These are phyloP conservation scores for Watsonalla binaria DNA, from an alignment of 2,888 invertebrate species.

Conservation along the genomic window DNA sequence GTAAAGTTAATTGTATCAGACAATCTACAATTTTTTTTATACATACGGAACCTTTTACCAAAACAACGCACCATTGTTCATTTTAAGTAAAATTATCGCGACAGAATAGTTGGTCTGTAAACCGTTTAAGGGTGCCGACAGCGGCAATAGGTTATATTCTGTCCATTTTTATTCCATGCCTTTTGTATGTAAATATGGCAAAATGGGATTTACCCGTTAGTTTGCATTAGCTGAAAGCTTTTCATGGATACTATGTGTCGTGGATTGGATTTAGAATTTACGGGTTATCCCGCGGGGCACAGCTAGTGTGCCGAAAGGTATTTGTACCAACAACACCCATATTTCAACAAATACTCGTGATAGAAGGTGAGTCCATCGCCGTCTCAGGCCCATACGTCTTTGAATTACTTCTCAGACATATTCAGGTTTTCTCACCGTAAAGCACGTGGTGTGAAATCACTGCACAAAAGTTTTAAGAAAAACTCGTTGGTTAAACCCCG, in stretches of 20 bases:
- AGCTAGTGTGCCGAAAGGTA: too few relatives aligned
- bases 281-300: too few relatives aligned
- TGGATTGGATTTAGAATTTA: not conserved
- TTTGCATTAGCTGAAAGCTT: constrained; percentile 1
- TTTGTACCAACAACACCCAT: too few relatives aligned
- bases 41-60: not conserved
- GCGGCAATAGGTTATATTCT: constrained; percentile 17
- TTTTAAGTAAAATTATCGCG: constrained; percentile 24
- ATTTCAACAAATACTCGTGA: too few relatives aligned
- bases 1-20: too few relatives aligned
- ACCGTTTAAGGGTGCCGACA: constrained; percentile 15
- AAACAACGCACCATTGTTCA: not conserved
- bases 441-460: too few relatives aligned
- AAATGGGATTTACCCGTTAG: not conserved
- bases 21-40: not conserved
- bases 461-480: too few relatives aligned
- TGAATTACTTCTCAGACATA: too few relatives aligned
- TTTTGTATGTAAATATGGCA: not conserved
- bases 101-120: constrained; percentile 25
- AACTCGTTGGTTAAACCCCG: too few relatives aligned
- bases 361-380: too few relatives aligned
- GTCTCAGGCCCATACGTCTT: too few relatives aligned
- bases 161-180: constrained; percentile 1
- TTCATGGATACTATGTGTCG: not conserved
- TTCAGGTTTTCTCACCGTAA: too few relatives aligned